phyloP scores from a whole-genome alignment of 2,113 vertebrate species.

The Vicugna pacos region DNA sequence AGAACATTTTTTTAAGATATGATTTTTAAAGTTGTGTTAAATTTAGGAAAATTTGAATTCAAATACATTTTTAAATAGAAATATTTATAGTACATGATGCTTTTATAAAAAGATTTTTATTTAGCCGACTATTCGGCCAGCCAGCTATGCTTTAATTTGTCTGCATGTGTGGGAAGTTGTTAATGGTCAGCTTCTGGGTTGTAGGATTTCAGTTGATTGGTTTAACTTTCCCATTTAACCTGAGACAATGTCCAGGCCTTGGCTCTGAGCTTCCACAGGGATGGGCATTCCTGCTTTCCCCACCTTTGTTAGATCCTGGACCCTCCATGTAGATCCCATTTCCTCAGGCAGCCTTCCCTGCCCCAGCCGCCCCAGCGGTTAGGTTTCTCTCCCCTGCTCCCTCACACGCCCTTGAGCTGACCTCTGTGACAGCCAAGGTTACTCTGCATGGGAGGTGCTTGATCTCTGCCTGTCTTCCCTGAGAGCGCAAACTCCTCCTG shows the following conservation, averaged over 20 bases:
- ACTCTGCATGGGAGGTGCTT: not conserved
- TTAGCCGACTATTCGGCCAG: not conserved
- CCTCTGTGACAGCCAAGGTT: not conserved
- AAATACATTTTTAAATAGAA: not conserved
- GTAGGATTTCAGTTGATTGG: not conserved
- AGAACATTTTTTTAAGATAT: not conserved
- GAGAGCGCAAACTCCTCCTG: not conserved
- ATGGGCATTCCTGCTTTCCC: not conserved
- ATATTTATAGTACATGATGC: not conserved
- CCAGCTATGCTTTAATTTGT: not conserved
- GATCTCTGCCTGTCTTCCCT: not conserved
- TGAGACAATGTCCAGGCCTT: not conserved
- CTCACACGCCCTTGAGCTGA: no score
- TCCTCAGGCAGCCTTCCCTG: not conserved
- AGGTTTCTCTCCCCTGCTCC: not conserved
- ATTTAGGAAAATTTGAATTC: conserved; percentile 32
- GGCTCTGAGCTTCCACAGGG: not conserved
- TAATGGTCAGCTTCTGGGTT: not conserved
- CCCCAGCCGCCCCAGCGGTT: not conserved
- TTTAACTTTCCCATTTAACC: not conserved
- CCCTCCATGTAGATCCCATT: not conserved
- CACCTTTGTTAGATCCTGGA: not conserved
- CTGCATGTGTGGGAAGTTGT: not conserved
- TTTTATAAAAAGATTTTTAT: conserved; percentile 48
- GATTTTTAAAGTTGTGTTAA: conserved; percentile 61